Evolutionary conservation across 2,888 invertebrate species (phyloP), one percentile per base, ranked within the genome.

Genomic region (Hartigia nigra): DNA sequence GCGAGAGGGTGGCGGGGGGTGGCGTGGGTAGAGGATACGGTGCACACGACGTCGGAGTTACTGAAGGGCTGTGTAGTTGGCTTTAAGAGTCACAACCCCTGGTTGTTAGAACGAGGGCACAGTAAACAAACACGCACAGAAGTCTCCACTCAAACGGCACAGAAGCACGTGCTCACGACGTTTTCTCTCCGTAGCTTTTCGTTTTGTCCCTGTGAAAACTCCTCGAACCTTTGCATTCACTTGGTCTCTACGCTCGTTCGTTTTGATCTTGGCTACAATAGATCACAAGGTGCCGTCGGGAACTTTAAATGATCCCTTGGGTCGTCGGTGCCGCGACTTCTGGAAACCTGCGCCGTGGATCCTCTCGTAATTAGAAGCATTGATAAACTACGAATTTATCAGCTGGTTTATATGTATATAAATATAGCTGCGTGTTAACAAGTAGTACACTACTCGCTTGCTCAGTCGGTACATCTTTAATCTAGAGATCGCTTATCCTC

Each of bases 211-310:
- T 31, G 36, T 39, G 74, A 82, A 83, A 80, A 81, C 83, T 82
- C 81, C 83, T 84, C 81, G 81, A 83, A 82, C 80, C 80, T 76
- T 69, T 76, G 81, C 79, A 72, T 72, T 72, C 72, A 34, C 72
- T 72, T 72, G 32, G 31, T 32, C 72, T 72, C 72, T 72, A 9
- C 72, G 14, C 14, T 9, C 31, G 74, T 79, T 76, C 81, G 81
- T 86, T 88, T 77, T 74, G 74, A 88, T 88, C 88, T 79, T 80
- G 72, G 84, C 78, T 86, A 88, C 87, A 88, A 88, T 88, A 83
- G 85, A 82, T 86, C 82, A 74, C 84, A 85, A 85, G 85, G 31
- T 72, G 72, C 72, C 72, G 72, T 32, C 70, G 14, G 72, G 72
- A 31, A 31, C 31, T 9, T 72, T 34, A 72, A 72, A 31, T 14